Base-by-base conservation (phyloP, 2,888 invertebrate genomes). In the Helicoverpa assulta region DNA sequence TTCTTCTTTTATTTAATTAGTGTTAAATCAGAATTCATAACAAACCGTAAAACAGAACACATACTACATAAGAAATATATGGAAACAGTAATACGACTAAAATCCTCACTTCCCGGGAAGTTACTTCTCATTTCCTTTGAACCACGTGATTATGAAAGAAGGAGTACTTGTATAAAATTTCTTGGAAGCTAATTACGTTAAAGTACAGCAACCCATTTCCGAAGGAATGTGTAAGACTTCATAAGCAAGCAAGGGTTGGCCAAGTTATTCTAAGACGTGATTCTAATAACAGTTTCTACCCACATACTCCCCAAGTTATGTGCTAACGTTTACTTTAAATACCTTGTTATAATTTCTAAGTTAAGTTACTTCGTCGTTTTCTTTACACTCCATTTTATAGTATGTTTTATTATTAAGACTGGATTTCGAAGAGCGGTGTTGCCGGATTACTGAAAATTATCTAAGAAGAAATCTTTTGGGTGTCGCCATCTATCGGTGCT, bases 151-250 rank as follows among this genome's bases (percentile, higher is more conserved):
- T 58, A 54, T 53, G 37, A 55, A 60, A 69, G 54, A 52, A 54
- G 26, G 37, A 47, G 55, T 51, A 54, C 61, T 60, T 29, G 33
- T 57, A 72, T 67, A 50, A 57, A 75, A 70, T 65, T 62, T 71
- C 57, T 67, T 51, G 37, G 55, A 19, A 70, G 57, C 55, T 83
- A 83, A 76, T 74, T 81, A 70, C 52, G 70, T 81, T 72, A 81
- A 67, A 64, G 66, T 70, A 71, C 66, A 78, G 56, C 60, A 70
- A 73, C 72, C 75, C 64, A 58, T 73, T 82, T 60, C 57, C 56
- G 26, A 59, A 53, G 40, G 65, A 78, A 70, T 67, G 43, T 70
- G 67, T 82, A 78, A 66, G 83, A 69, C 73, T 82, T 82, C 83
- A 69, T 72, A 73, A 73, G 71, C 65, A 70, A 67, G 59, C 51